Percentiles rank a stretch among this genome's conserved stretches.
Conservation (phyloP, 2,888 invertebrate genomes). For the Megastigmus dorsalis region DNA sequence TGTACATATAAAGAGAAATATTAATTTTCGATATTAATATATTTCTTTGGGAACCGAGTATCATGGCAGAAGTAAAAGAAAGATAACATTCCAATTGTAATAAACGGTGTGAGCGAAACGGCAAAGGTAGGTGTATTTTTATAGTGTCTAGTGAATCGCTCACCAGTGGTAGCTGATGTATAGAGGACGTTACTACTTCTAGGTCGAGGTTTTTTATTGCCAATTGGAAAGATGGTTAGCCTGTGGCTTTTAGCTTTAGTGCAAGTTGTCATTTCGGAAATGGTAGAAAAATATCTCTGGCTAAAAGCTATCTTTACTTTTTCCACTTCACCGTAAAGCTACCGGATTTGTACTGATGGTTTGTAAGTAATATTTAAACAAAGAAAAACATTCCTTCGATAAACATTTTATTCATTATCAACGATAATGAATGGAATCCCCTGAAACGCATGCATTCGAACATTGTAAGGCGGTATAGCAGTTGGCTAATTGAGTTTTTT, state of each 20-base stretch:
- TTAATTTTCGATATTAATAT: too few relatives aligned
- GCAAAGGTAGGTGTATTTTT: constrained; percentile 18
- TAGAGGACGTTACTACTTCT: constrained; percentile 14
- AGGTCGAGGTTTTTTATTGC: constrained; percentile 22
- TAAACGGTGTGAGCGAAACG: background rate
- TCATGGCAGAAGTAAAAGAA: background rate
- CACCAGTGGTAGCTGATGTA: background rate
- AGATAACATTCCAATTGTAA: background rate
- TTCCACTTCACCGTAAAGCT: background rate
- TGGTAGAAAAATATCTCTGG: constrained; percentile 27
- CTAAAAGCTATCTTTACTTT: constrained; percentile 17
- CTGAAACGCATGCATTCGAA: too few relatives aligned
- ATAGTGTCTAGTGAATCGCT: background rate
- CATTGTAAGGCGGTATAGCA: too few relatives aligned
- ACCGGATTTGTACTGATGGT: background rate
- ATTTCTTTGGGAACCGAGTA: too few relatives aligned
- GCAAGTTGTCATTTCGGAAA: constrained; percentile 23
- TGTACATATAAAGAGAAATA: too few relatives aligned
- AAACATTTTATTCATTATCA: too few relatives aligned
- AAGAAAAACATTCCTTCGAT: too few relatives aligned
- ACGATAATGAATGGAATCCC: too few relatives aligned
- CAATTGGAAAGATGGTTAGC: background rate
- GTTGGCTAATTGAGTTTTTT: too few relatives aligned
- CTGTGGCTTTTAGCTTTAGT: constrained; percentile 32
- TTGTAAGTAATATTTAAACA: too few relatives aligned